Base-by-base conservation (phyloP, 1,140 invertebrate genomes). In the Antheraea pernyi region DNA sequence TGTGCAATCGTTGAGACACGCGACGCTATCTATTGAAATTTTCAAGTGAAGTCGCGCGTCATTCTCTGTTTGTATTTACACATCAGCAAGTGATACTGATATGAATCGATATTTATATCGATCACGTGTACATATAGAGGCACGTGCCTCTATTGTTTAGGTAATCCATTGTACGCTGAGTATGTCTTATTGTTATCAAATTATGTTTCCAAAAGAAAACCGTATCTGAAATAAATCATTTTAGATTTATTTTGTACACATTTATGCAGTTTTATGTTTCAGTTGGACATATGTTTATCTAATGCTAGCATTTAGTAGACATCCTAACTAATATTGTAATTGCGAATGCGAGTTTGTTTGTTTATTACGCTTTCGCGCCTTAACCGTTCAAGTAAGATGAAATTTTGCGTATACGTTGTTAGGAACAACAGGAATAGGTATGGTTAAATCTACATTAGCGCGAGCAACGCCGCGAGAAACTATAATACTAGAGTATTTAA, bases 21-120 rank as follows among this genome's bases (percentile, higher is more conserved):
- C 84, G 87, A 80, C 81, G 71, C 77, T 85, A 88, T 86, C 85
- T 83, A 75, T 79, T 76, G 79, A 81, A 78, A 79, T 77, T 86
- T 87, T 86, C 82, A 82, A 86, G 77, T 79, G 81, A 86, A 84
- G 78, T 82, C 81, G 79, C 81, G 80, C 81, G 86, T 85, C 85
- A 84, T 64, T 82, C 72, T 81, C 75, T 85, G 77, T 85, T 85
- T 83, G 76, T 75, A 62, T 77, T 81, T 76, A 64, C 71, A 83
- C 78, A 84, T 82, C 72, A 76, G 80, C 81, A 86, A 85, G 79
- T 85, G 77, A 79, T 70, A 76, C 73, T 77, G 77, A 77, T 77
- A 68, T 58, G 73, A 72, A 71, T 71, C 72, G 69, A 74, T 74
- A 66, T 70, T 69, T 73, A 72, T 78, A 42, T 42, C 7, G 39